A percentile compares a stretch with the other conserved stretches of the same genome.
Evolutionary conservation across 2,113 vertebrate species (phyloP).

Genomic region (Beaufortia kweichowensis): DNA sequence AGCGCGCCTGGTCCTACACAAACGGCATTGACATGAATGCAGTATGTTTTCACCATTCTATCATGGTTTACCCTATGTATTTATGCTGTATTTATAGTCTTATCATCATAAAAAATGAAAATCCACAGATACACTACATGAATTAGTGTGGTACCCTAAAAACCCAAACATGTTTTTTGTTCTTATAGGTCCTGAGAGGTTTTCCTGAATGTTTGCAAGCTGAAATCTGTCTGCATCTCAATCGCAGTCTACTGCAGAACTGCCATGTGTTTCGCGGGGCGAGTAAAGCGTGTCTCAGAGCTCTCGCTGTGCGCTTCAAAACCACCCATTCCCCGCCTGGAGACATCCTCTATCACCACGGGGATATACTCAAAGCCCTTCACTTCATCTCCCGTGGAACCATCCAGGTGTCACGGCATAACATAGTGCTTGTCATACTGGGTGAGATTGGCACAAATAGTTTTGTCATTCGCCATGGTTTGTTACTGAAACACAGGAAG

Average conservation of each 20-base stretch:
- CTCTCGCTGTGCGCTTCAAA: slow-evolving; percentile 89
- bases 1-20: slow-evolving; percentile 97
- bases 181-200: slow-evolving; percentile 87
- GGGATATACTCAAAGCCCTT: slow-evolving; percentile 88
- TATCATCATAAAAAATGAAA: too few species aligned
- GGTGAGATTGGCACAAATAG: slow-evolving; percentile 67
- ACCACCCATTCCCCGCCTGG: slow-evolving; percentile 88
- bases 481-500: not conserved
- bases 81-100: too few species aligned
- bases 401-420: slow-evolving; percentile 87
- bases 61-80: too few species aligned
- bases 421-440: slow-evolving; percentile 89
- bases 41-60: slow-evolving; percentile 69
- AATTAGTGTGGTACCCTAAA: not conserved
- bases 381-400: slow-evolving; percentile 95
- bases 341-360: slow-evolving; percentile 90
- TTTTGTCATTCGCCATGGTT: not conserved
- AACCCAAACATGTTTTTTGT: not conserved
- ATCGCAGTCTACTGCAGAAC: slow-evolving; percentile 90
- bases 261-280: slow-evolving; percentile 89
- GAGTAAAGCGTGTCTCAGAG: slow-evolving; percentile 88
- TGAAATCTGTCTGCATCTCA: slow-evolving; percentile 94
- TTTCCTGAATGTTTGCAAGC: slow-evolving; percentile 95
- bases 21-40: slow-evolving; percentile 97
- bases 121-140: too few species aligned